Base-by-base conservation (phyloP, 2,797 vertebrate species). In the Atherinosoma microstoma region DNA sequence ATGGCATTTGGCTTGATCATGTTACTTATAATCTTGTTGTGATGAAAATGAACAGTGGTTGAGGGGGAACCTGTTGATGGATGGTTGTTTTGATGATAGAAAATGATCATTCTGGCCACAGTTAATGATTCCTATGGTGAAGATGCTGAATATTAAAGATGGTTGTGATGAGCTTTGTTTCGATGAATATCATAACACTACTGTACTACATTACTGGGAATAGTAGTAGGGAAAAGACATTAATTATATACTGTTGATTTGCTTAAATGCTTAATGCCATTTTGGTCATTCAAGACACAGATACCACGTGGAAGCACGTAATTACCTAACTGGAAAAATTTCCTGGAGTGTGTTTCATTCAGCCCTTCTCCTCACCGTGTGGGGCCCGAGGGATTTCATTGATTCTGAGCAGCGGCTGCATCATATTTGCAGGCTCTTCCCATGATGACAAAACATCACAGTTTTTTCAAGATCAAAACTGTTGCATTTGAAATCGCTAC, bases 281-380 rank as follows among this genome's bases (percentile, higher is more conserved):
- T 54, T 68, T 38, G 16, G 18, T 57, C 9, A 53, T 32, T 68
- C 32, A 34, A 13, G 8, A 58, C 18, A 1, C n/a, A 64, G 6
- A 27, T 20, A 22, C 24, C 2, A 6, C 49, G 24, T 53, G 13
- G 9, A 58, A 63, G 22, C 20, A 34, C 1, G 29, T 6, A 3
- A 45, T 71, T 60, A 75, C 27, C 51, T 60, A 69, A 76, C 54
- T 0, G 0, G 38, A 4, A 32, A 58, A 27, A 29, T 69, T 49
- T 69, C 64, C 78, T 57, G 59, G 30, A 27, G 3, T 69, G 30
- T 58, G 62, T 79, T 81, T 81, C 64, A 75, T 53, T 77, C 51
- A 72, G 29, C 22, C 24, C 47, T 34, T 7, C 35, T 47, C 49
- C 56, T 70, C 32, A 24, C 6, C 7, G 18, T 5, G 75, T 72